A percentile compares a stretch with the other conserved stretches of the same genome.
phyloP scores from a whole-genome alignment of 2,113 vertebrate species.

The Sisor rabdophorus region DNA sequence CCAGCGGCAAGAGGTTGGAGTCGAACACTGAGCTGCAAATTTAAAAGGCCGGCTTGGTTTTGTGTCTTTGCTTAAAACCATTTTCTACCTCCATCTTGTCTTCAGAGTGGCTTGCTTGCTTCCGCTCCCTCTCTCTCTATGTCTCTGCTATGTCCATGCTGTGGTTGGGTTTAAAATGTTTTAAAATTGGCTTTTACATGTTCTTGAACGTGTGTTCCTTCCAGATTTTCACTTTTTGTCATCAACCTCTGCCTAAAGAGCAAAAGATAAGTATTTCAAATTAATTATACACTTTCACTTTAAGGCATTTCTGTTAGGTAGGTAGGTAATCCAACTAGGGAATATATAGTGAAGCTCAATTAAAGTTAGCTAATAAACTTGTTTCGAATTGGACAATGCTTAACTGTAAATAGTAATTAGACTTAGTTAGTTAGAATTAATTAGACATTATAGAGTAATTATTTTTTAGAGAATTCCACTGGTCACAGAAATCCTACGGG shows the following conservation, averaged over 20 bases:
- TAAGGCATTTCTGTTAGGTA: background rate
- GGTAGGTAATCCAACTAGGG: background rate
- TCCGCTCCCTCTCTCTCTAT: background rate
- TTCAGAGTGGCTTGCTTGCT: background rate
- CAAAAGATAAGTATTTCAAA: background rate
- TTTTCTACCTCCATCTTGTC: background rate
- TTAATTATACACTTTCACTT: background rate
- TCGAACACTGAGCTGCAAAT: slow-evolving; percentile 10
- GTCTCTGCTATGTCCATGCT: background rate
- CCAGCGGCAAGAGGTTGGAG: background rate
- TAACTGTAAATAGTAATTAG: background rate
- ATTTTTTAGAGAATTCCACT: background rate
- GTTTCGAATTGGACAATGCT: background rate
- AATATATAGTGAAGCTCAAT: background rate
- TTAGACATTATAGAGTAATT: no score
- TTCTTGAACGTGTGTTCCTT: background rate
- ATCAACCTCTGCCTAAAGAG: slow-evolving; percentile 32
- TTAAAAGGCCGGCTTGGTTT: background rate
- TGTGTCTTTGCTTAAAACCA: background rate
- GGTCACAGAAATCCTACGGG: background rate
- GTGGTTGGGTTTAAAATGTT: slow-evolving; percentile 18
- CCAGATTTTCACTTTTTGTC: slow-evolving; percentile 31
- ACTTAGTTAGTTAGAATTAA: no score
- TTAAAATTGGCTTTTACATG: slow-evolving; percentile 20
- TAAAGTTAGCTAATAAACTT: background rate